Evolutionary conservation across 2,888 invertebrate genomes (phyloP), one percentile per base, ranked within the genome.

Genomic region (Drosophila borealis): DNA sequence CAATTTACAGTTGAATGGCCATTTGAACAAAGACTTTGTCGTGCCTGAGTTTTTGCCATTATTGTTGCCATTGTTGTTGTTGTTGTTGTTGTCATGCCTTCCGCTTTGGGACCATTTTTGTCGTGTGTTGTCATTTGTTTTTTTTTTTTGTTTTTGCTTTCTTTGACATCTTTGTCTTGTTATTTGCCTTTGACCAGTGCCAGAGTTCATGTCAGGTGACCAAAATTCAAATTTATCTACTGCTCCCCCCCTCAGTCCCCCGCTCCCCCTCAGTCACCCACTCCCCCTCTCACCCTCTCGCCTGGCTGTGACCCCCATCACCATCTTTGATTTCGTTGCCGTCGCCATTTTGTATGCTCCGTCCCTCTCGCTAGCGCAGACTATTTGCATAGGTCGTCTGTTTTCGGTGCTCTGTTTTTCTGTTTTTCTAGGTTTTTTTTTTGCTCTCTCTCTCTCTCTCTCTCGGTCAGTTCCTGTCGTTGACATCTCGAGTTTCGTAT

Each of bases 301-400:
- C 14, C 14, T 4, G 21, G 21, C 21, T 21, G 21, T 21, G 21
- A 17, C 17, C 17, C 1, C 17, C 33, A 37, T 17, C 49, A 44
- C 51, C 76, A 75, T 66, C 56, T 76, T 70, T 60, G 64, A 50
- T 65, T 42, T 56, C 48, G 14, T 59, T 64, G 66, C 42, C 55
- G 78, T 51, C 74, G 70, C 68, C 72, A 69, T 77, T 66, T 73
- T 70, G 56, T 70, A 42, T 46, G 17, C 48, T n/a, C 39, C 29
- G 41, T 46, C 46, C 50, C 42, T 49, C 42, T 49, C 44, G 17
- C 39, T 11, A 10, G 21, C 46, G 36, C 49, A 69, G 56, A 49
- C 79, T 88, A 88, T 83, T 83, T 83, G 75, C 83, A 77, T 85
- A 82, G 82, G 88, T 62, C 57, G 68, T 55, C 59, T 51, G 44